Conservation (phyloP, 1,140 invertebrate genomes). For the Oscheius sp. region DNA sequence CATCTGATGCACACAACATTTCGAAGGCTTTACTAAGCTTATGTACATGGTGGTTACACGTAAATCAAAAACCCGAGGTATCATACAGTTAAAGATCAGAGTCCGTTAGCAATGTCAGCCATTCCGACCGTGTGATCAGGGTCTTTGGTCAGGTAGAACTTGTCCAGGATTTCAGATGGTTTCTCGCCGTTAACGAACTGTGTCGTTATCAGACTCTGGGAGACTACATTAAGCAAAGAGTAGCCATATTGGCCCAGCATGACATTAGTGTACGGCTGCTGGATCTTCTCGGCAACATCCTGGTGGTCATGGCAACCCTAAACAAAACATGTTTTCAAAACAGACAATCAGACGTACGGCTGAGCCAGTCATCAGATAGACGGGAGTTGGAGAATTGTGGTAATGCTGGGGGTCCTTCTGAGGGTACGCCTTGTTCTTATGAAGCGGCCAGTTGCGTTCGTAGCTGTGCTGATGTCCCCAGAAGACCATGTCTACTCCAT, state of each 20-base stretch:
- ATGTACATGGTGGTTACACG: too few relatives aligned
- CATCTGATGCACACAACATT: too few relatives aligned
- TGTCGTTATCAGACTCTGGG: background rate
- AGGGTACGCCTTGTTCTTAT: conserved; percentile 77
- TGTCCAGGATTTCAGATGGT: background rate
- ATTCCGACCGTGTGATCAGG: background rate
- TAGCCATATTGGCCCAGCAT: conserved; percentile 18
- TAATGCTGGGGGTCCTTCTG: conserved; percentile 74
- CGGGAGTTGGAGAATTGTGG: conserved; percentile 79
- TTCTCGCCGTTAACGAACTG: conserved; percentile 4
- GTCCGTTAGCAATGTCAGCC: background rate
- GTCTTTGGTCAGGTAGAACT: background rate
- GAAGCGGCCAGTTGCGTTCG: conserved; percentile 87
- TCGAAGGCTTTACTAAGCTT: too few relatives aligned
- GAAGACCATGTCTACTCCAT: conserved; percentile 86
- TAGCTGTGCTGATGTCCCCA: conserved; percentile 96
- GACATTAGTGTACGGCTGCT: conserved; percentile 7
- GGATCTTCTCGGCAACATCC: conserved; percentile 15
- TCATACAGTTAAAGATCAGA: background rate
- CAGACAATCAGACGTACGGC: too few relatives aligned
- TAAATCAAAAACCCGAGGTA: too few relatives aligned
- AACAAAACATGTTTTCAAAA: too few relatives aligned
- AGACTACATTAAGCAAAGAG: conserved; percentile 10
- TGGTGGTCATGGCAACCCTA: conserved; percentile 21
- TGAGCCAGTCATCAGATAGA: conserved; percentile 73